phyloP scores from a whole-genome alignment of 2,888 invertebrate species.

The Zaprionus bogoriensis region DNA sequence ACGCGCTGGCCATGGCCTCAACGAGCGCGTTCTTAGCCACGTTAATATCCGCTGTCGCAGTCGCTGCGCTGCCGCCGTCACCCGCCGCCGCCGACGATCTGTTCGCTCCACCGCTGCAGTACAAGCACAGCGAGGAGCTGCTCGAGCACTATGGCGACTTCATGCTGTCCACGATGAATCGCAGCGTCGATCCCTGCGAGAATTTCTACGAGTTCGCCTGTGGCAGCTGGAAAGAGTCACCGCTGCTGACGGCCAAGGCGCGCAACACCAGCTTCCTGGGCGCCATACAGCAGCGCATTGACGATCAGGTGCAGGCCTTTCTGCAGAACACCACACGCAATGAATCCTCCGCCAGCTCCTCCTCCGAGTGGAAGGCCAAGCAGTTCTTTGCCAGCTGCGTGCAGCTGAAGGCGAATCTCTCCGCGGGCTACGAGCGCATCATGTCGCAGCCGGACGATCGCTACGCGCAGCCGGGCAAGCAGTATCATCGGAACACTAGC shows the following conservation, averaged over 20 bases:
- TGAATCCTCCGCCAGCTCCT: slow-evolving; percentile 17
- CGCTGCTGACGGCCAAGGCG: slow-evolving; percentile 50
- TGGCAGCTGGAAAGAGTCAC: slow-evolving; percentile 73
- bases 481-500: slow-evolving; percentile 33
- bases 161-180: slow-evolving; percentile 75
- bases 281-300: slow-evolving; percentile 69
- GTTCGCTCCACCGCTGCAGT: slow-evolving; percentile 57
- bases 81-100: slow-evolving; percentile 41
- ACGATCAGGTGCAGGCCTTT: slow-evolving; percentile 60
- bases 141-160: slow-evolving; percentile 70
- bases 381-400: slow-evolving; percentile 70
- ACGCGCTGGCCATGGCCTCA: slow-evolving; percentile 41
- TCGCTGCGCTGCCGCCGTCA: not conserved
- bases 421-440: slow-evolving; percentile 52
- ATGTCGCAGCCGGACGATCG: slow-evolving; percentile 49
- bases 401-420: slow-evolving; percentile 60
- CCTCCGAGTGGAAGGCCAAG: slow-evolving; percentile 72
- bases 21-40: slow-evolving; percentile 48
- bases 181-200: slow-evolving; percentile 76
- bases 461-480: not conserved
- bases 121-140: slow-evolving; percentile 69
- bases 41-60: slow-evolving; percentile 29
- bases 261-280: slow-evolving; percentile 70
- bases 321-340: slow-evolving; percentile 61
- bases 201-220: slow-evolving; percentile 80